These are phyloP conservation scores for Drosophila mettleri DNA, from an alignment of 2,888 invertebrate species.

Conservation along the genomic window DNA sequence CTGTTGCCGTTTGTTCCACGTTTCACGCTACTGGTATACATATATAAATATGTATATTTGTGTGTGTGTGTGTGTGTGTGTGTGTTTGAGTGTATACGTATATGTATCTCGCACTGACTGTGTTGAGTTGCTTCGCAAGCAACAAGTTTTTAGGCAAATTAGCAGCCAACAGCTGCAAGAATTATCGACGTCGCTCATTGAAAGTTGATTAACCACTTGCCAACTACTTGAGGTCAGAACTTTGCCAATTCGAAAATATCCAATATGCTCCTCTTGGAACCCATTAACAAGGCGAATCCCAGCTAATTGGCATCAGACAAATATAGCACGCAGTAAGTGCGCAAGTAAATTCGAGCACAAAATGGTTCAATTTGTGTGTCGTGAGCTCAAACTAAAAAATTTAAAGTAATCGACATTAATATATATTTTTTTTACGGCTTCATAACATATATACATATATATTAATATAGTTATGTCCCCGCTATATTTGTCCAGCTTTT, in stretches of 20 bases:
- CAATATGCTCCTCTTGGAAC: not conserved
- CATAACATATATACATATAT: too few species aligned
- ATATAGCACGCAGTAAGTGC: not conserved
- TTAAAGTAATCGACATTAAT: not conserved
- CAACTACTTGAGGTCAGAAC: constrained; percentile 52
- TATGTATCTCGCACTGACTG: not conserved
- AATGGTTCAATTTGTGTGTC: not conserved
- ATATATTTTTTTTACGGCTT: not conserved
- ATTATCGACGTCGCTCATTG: constrained; percentile 62
- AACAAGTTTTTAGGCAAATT: constrained; percentile 71
- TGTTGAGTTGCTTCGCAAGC: constrained; percentile 63
- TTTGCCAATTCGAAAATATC: not conserved
- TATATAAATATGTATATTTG: not conserved
- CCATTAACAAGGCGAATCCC: constrained; percentile 1
- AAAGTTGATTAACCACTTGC: constrained; percentile 77
- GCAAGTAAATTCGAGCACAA: not conserved
- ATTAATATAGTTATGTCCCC: too few species aligned
- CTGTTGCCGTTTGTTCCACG: constrained; percentile 35
- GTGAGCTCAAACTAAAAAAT: not conserved
- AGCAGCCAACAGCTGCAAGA: constrained; percentile 71
- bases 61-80: not conserved
- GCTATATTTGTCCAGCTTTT: too few species aligned
- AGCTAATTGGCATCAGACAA: not conserved
- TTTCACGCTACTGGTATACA: constrained; percentile 15
- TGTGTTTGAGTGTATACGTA: not conserved